Evolutionary conservation across 1,140 invertebrate genomes (phyloP).

Genomic region (Trachymyrmex cornetzi): DNA sequence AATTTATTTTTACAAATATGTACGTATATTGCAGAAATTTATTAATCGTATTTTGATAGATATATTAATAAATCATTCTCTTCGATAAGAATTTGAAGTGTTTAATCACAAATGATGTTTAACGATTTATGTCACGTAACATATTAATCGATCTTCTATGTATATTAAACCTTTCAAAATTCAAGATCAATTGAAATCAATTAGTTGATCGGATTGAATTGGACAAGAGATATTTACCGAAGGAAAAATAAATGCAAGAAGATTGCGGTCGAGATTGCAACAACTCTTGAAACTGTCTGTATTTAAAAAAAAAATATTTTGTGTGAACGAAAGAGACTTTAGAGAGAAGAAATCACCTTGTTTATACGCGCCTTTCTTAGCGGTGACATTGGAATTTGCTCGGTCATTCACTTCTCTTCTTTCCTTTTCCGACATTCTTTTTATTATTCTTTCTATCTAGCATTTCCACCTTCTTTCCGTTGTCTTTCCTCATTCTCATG

Average conservation of each 20-base stretch:
- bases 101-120: neutral
- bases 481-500: conserved; percentile 59
- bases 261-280: neutral
- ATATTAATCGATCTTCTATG: neutral
- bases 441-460: conserved; percentile 50
- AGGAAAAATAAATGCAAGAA: neutral
- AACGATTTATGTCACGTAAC: neutral
- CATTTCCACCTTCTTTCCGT: conserved; percentile 54
- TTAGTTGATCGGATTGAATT: neutral
- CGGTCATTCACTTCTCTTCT: conserved; percentile 52
- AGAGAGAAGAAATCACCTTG: conserved; percentile 63
- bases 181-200: neutral
- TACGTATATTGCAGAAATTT: neutral
- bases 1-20: neutral
- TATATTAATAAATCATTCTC: neutral
- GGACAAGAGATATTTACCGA: neutral
- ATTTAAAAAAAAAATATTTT: neutral
- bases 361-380: conserved; percentile 52
- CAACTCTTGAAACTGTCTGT: neutral
- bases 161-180: neutral
- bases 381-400: conserved; percentile 61
- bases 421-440: conserved; percentile 44
- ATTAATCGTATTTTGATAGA: conserved; percentile 15
- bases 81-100: neutral
- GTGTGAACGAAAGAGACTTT: conserved; percentile 63